Conservation (phyloP, 2,797 vertebrate species). For the Gobionotothen gibberifrons region DNA sequence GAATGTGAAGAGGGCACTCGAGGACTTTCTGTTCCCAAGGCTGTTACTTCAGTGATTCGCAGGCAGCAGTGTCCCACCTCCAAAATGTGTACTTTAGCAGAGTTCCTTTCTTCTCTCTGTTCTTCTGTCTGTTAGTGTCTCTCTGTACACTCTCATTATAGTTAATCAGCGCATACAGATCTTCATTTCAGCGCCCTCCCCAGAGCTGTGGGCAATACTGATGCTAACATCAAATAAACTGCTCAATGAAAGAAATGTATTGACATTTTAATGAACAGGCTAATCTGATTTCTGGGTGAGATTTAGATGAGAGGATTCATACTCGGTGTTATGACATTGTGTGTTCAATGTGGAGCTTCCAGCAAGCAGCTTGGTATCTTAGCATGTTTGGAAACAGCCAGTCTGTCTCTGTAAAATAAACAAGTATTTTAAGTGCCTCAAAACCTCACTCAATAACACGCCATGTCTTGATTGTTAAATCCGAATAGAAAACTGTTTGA, state of each 20-base stretch:
- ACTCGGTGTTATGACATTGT: too few species aligned
- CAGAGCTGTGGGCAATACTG: conserved; percentile 25
- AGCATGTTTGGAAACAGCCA: neutral
- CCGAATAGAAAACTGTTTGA: neutral
- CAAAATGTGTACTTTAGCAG: conserved; percentile 65
- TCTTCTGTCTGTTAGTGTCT: conserved; percentile 24
- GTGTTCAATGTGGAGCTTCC: neutral
- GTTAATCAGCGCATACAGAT: conserved; percentile 22
- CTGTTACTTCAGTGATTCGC: conserved; percentile 42
- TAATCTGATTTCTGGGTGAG: neutral
- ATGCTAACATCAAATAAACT: conserved; percentile 37
- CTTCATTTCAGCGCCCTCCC: conserved; percentile 23
- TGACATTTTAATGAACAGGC: neutral
- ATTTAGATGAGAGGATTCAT: neutral
- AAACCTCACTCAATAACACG: neutral
- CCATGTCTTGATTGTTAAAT: neutral
- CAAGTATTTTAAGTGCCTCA: neutral
- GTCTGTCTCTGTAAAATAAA: neutral
- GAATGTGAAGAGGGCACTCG: conserved; percentile 35
- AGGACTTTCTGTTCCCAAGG: conserved; percentile 56
- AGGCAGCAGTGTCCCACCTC: conserved; percentile 43
- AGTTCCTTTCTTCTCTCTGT: conserved; percentile 45
- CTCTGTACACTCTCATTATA: conserved; percentile 33
- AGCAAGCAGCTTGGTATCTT: neutral
- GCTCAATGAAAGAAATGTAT: conserved; percentile 17